Evolutionary conservation across 1,140 invertebrate species (phyloP).

Genomic region (Cepaea nemoralis): DNA sequence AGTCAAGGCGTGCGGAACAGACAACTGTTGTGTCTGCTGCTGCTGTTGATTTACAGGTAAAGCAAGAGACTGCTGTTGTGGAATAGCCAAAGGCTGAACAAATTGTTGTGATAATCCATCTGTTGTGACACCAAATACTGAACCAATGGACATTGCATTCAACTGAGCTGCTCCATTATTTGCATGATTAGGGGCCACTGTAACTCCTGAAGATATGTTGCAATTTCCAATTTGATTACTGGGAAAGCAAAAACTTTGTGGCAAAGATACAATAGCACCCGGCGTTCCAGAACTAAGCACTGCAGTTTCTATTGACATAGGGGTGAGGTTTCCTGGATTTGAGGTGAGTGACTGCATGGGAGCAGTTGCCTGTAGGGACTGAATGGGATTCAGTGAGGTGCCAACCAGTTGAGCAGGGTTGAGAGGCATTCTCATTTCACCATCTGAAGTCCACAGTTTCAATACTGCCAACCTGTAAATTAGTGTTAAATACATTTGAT

Average conservation of each 20-base stretch:
- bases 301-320: conserved; percentile 15
- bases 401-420: conserved; percentile 17
- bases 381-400: background rate
- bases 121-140: conserved; percentile 20
- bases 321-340: background rate
- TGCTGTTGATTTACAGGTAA: conserved; percentile 34
- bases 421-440: conserved; percentile 27
- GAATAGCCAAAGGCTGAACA: conserved; percentile 44
- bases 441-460: background rate
- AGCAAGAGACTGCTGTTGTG: conserved; percentile 44
- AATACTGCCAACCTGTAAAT: background rate
- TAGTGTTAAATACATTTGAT: too few relatives aligned
- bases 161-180: conserved; percentile 19
- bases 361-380: background rate
- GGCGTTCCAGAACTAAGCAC: conserved; percentile 25
- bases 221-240: conserved; percentile 27
- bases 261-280: conserved; percentile 38
- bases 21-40: conserved; percentile 11
- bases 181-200: conserved; percentile 31
- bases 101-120: conserved; percentile 40
- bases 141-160: conserved; percentile 26
- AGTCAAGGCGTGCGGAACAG: conserved; percentile 18
- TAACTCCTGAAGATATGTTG: conserved; percentile 38
- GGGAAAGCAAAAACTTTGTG: conserved; percentile 46
- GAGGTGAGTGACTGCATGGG: conserved; percentile 10